Conservation (phyloP, 2,888 invertebrate species). For the Tholera decimalis region DNA sequence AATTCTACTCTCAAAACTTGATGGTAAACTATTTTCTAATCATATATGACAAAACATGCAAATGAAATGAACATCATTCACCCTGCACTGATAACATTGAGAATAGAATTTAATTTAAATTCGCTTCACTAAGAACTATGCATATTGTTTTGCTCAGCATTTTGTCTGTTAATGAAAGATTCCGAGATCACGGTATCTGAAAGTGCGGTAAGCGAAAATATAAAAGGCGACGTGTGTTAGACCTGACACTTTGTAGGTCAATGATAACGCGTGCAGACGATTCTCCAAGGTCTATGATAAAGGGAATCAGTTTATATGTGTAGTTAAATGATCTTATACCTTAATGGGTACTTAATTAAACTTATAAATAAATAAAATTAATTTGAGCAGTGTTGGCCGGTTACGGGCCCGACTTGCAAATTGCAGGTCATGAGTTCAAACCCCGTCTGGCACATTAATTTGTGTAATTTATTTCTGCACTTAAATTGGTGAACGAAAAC, state of each 20-base stretch:
- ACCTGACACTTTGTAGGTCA: slow-evolving; percentile 41
- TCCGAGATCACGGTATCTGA: slow-evolving; percentile 28
- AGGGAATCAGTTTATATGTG: slow-evolving; percentile 9
- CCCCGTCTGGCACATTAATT: no score
- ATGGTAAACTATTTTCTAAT: no score
- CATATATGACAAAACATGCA: neutral
- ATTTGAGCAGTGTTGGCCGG: no score
- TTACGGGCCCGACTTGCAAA: no score
- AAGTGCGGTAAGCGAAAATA: slow-evolving; percentile 27
- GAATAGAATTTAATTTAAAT: slow-evolving; percentile 14
- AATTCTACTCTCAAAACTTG: no score
- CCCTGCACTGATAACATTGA: slow-evolving; percentile 17
- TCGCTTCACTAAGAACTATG: slow-evolving; percentile 1
- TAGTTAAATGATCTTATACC: neutral
- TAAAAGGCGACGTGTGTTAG: neutral
- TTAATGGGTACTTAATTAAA: no score
- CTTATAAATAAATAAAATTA: no score
- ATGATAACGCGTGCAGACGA: slow-evolving; percentile 48
- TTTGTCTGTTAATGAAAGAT: slow-evolving; percentile 3
- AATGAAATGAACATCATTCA: slow-evolving; percentile 19
- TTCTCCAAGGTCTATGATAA: slow-evolving; percentile 36
- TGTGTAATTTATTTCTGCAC: no score
- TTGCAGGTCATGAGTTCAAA: no score
- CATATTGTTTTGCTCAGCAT: slow-evolving; percentile 1
- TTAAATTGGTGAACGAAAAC: no score